These are phyloP conservation scores for Ascaphus truei DNA, from an alignment of 2,113 vertebrate species.

Conservation along the genomic window DNA sequence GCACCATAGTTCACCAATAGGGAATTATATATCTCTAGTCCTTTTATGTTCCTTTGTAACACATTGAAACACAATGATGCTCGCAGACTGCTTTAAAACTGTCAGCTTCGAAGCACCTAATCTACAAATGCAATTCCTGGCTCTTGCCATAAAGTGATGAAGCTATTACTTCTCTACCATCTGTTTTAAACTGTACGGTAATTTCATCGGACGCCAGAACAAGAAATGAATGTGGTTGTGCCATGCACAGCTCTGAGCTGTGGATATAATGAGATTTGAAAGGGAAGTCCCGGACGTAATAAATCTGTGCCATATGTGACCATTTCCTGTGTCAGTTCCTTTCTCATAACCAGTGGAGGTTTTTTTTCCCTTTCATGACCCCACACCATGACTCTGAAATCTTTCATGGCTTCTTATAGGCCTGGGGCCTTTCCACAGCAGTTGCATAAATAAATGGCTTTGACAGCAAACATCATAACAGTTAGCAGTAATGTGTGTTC, in stretches of 20 bases:
- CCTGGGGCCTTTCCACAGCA: conserved; percentile 67
- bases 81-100: conserved; percentile 7
- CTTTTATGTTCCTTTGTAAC: no score
- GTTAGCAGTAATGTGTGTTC: conserved; percentile 70
- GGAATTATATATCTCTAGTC: no score
- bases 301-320: conserved; percentile 90
- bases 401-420: conserved; percentile 71
- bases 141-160: conserved; percentile 44
- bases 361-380: conserved; percentile 73
- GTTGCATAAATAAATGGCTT: conserved; percentile 84
- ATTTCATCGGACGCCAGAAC: conserved; percentile 60
- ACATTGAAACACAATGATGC: neutral
- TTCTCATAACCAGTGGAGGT: conserved; percentile 76
- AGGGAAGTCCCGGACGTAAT: conserved; percentile 80
- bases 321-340: conserved; percentile 88
- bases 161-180: conserved; percentile 42
- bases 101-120: neutral
- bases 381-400: conserved; percentile 80
- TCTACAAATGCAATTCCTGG: neutral
- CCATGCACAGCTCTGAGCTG: conserved; percentile 58
- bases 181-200: conserved; percentile 42
- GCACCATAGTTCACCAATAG: no score
- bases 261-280: conserved; percentile 81
- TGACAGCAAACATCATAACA: conserved; percentile 84
- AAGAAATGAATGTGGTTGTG: conserved; percentile 55